Conservation (phyloP, 2,113 vertebrate species). For the Caranx ignobilis region DNA sequence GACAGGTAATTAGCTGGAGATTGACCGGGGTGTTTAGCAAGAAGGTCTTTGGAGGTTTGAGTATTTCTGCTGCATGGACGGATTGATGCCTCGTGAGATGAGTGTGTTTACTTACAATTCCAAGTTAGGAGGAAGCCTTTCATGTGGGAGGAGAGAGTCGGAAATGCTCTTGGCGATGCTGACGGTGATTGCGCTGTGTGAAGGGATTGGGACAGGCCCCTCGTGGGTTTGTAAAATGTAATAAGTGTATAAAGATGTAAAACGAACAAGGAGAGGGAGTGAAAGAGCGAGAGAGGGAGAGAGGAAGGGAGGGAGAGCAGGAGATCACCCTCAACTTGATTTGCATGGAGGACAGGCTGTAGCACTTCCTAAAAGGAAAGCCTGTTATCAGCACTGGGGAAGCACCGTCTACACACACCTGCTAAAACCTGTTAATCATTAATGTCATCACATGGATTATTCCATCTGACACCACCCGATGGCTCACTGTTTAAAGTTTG, state of each 20-base stretch:
- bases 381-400: conserved; percentile 54
- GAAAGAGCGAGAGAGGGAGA: not conserved
- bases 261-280: conserved; percentile 28
- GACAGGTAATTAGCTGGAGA: conserved; percentile 65
- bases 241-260: conserved; percentile 51
- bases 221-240: conserved; percentile 54
- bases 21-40: conserved; percentile 54
- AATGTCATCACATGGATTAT: conserved; percentile 32
- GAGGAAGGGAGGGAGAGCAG: not conserved
- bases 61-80: conserved; percentile 35
- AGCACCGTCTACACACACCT: conserved; percentile 42
- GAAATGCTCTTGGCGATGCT: conserved; percentile 59
- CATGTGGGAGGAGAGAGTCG: conserved; percentile 56
- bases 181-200: conserved; percentile 50
- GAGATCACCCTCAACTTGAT: conserved; percentile 50
- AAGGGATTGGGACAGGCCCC: conserved; percentile 44
- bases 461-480: conserved; percentile 34
- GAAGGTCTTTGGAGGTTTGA: conserved; percentile 42
- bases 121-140: conserved; percentile 50
- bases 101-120: conserved; percentile 47
- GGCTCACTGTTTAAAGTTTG: conserved; percentile 16
- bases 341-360: conserved; percentile 25
- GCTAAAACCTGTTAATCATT: conserved; percentile 60
- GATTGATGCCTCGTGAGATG: conserved; percentile 31
- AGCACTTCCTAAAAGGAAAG: conserved; percentile 54